A percentile compares a stretch with the other conserved stretches of the same genome.
These are phyloP conservation scores for Cuniculus paca DNA, from an alignment of 2,797 vertebrate genomes.

Conservation along the genomic window DNA sequence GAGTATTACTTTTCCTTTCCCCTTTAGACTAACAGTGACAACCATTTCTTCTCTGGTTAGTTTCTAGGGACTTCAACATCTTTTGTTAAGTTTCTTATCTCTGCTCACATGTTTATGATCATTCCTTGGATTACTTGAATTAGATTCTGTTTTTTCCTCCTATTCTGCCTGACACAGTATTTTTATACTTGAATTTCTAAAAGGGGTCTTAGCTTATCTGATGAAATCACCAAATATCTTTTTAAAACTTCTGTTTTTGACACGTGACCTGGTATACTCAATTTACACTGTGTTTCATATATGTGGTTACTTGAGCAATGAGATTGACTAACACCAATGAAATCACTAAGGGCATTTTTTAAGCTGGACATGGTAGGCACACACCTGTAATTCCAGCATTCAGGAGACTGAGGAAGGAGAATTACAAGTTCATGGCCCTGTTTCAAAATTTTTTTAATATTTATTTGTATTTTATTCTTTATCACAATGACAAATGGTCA, in stretches of 20 bases:
- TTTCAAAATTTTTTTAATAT: background rate
- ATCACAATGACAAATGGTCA: background rate
- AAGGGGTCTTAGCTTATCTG: slow-evolving; percentile 16
- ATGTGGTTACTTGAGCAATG: background rate
- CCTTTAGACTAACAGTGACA: background rate
- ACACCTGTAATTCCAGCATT: background rate
- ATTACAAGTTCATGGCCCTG: background rate
- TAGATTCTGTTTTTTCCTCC: background rate
- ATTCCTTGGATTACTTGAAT: background rate
- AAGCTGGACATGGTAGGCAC: background rate
- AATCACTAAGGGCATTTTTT: background rate
- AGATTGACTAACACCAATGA: background rate
- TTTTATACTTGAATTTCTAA: slow-evolving; percentile 28
- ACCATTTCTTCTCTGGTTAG: background rate
- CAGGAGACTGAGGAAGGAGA: background rate
- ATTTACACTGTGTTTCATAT: background rate
- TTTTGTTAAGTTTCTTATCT: background rate
- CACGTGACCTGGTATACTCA: background rate
- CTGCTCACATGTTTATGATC: background rate
- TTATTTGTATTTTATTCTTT: background rate
- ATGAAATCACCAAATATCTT: background rate
- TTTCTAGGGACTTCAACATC: background rate
- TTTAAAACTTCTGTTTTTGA: background rate
- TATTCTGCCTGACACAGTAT: background rate
- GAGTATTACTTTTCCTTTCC: background rate